phyloP scores from a whole-genome alignment of 2,888 invertebrate species.

The Nysson spinosus region DNA sequence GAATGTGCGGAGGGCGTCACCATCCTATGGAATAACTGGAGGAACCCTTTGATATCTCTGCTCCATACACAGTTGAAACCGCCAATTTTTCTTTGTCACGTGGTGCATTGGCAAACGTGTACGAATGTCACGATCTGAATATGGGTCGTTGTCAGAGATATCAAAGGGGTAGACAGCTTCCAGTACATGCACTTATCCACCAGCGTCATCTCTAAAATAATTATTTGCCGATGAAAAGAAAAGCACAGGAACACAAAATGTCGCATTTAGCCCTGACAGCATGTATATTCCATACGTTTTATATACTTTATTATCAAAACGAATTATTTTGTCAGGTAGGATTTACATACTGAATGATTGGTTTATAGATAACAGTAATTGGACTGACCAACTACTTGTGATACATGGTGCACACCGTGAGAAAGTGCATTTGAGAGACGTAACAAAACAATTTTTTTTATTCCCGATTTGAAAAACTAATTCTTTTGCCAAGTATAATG shows the following conservation, averaged over 20 bases:
- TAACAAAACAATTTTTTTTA: conserved; percentile 40
- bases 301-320: conserved; percentile 64
- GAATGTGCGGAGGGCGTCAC: conserved; percentile 91
- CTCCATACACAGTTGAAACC: conserved; percentile 66
- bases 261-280: conserved; percentile 58
- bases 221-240: conserved; percentile 40
- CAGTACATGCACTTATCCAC: conserved; percentile 75
- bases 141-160: conserved; percentile 75
- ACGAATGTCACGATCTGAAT: conserved; percentile 73
- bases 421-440: conserved; percentile 44
- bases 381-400: conserved; percentile 58
- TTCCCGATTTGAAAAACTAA: conserved; percentile 48
- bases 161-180: conserved; percentile 76
- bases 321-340: conserved; percentile 56
- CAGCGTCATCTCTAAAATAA: conserved; percentile 70
- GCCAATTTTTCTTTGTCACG: conserved; percentile 46
- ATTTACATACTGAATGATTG: conserved; percentile 50
- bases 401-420: conserved; percentile 54
- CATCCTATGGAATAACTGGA: conserved; percentile 76
- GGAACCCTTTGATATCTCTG: conserved; percentile 76
- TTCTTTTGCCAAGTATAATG: conserved; percentile 36
- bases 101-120: conserved; percentile 70
- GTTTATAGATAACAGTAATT: conserved; percentile 45
- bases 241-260: conserved; percentile 47
- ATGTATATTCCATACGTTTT: conserved; percentile 66